A percentile compares a stretch with the other conserved stretches of the same genome.
Conservation (phyloP, 1,140 invertebrate genomes). For the Mya arenaria region DNA sequence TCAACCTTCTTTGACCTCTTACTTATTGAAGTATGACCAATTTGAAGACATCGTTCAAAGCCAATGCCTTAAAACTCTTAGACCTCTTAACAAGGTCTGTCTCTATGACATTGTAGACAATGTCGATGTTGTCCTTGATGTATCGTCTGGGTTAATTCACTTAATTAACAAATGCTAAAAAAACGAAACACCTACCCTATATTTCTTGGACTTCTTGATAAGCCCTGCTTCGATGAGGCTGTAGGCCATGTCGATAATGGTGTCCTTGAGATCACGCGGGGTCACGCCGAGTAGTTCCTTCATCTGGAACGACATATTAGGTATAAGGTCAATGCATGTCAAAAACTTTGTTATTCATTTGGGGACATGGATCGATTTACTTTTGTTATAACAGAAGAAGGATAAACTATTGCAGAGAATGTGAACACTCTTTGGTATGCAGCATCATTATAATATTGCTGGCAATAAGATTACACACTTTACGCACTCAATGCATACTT, state of each 20-base stretch:
- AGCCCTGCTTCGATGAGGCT: constrained; percentile 82
- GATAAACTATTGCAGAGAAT: no score
- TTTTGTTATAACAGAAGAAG: no score
- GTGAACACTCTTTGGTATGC: no score
- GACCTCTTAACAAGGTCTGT: background rate
- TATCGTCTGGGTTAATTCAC: background rate
- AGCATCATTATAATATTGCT: no score
- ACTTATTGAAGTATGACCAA: background rate
- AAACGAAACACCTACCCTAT: constrained; percentile 63
- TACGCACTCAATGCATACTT: no score
- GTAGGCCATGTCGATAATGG: constrained; percentile 82
- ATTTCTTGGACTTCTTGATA: constrained; percentile 81
- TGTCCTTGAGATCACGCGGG: constrained; percentile 78
- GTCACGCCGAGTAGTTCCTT: constrained; percentile 80
- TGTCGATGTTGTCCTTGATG: background rate
- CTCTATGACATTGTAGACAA: background rate
- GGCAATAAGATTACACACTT: no score
- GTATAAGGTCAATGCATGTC: no score
- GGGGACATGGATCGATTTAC: no score
- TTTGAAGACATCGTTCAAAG: background rate
- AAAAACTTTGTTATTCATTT: no score
- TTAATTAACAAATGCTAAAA: background rate
- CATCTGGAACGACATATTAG: no score
- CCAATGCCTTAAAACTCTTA: background rate
- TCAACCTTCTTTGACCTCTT: background rate